Conservation (phyloP, 1,140 invertebrate species). For the Zeugodacus cucurbitae region DNA sequence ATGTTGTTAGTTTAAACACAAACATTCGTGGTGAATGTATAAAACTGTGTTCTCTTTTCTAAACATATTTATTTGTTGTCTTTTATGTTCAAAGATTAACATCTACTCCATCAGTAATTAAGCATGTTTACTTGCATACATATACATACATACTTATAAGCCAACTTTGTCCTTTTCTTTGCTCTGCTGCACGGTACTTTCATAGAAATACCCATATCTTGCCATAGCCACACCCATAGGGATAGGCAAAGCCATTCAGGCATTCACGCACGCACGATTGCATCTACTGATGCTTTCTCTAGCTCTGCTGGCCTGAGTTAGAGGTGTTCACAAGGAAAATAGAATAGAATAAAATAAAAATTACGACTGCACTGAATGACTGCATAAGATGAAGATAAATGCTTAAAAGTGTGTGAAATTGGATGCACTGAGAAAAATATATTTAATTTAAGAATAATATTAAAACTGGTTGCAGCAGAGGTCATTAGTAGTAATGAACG, state of each 20-base stretch:
- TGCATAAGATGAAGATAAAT: slow-evolving; percentile 2
- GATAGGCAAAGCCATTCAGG: neutral
- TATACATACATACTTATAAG: neutral
- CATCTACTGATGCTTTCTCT: neutral
- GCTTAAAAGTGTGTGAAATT: neutral
- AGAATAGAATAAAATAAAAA: neutral
- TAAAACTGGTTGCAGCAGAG: too few relatives aligned
- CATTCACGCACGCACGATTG: slow-evolving; percentile 1
- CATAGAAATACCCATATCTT: neutral
- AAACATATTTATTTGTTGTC: neutral
- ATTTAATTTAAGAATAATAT: too few relatives aligned
- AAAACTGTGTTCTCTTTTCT: too few relatives aligned
- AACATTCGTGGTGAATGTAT: neutral
- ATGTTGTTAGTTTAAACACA: neutral
- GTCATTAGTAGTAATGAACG: too few relatives aligned
- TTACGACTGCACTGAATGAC: neutral
- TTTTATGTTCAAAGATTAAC: neutral
- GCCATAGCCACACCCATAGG: neutral
- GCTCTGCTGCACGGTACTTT: neutral
- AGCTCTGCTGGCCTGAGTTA: neutral
- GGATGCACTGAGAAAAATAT: neutral
- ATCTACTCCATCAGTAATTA: slow-evolving; percentile 3
- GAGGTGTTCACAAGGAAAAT: neutral
- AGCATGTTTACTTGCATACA: neutral
- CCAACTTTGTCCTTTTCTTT: neutral